Evolutionary conservation across 2,797 vertebrate species (phyloP).

Genomic region (Crocodylus rhombifer): DNA sequence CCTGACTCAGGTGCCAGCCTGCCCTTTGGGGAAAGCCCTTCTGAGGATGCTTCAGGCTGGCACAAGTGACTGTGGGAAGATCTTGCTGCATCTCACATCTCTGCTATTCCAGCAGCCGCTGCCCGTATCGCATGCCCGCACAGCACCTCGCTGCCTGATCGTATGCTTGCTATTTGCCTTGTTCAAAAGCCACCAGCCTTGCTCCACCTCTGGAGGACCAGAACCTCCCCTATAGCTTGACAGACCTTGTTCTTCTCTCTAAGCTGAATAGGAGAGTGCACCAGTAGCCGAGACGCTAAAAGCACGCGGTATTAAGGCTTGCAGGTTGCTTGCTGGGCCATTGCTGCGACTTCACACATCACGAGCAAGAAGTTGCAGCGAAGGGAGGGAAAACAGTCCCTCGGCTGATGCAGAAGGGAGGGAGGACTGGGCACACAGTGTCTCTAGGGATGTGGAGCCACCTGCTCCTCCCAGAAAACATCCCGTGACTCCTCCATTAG

Average conservation of each 20-base stretch:
- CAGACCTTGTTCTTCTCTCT: background rate
- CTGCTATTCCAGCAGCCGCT: background rate
- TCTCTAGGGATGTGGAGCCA: background rate
- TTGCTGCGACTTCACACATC: background rate
- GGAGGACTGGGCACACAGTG: no score
- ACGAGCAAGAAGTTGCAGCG: background rate
- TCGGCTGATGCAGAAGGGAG: no score
- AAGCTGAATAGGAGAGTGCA: background rate
- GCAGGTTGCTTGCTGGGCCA: background rate
- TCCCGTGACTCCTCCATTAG: background rate
- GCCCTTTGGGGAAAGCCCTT: background rate
- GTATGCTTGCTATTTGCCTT: slow-evolving; percentile 71
- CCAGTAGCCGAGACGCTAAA: background rate
- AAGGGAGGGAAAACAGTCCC: background rate
- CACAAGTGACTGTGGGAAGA: background rate
- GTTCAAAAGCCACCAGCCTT: slow-evolving; percentile 66
- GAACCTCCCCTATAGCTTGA: background rate
- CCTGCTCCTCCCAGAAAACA: background rate
- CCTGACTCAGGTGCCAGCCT: background rate
- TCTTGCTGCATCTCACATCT: background rate
- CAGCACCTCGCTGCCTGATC: slow-evolving; percentile 56
- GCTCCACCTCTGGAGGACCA: background rate
- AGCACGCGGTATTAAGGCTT: background rate
- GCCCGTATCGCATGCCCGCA: slow-evolving; percentile 39
- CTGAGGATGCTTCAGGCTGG: background rate